Base-by-base conservation (phyloP, 2,888 invertebrate genomes). In the Athalia cordata region DNA sequence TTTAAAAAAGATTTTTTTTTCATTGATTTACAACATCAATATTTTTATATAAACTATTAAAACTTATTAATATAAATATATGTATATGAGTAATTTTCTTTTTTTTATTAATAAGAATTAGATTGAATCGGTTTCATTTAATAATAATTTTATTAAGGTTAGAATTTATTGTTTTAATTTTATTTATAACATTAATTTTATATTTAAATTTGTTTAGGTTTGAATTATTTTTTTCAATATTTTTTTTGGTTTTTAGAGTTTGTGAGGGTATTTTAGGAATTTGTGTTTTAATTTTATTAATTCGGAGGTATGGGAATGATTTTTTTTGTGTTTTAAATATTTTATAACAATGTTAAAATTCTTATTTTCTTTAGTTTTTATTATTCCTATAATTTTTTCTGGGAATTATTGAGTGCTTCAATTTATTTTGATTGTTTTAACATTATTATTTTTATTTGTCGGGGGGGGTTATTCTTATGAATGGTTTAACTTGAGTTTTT, bases 21-120 rank as follows among this genome's bases (percentile, higher is more conserved):
- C 72, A 13, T 93, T 93, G 93, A 85, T 93, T 93, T 94, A 94
- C 93, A 93, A 94, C 92, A 93, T 92, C 93, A 93, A 92, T 92
- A 91, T 93, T 94, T 93, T 93, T 66, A 84, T 84, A 43, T 93
- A 93, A 93, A 93, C 92, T 93, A 93, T 93, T 92, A 93, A 93
- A 92, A 91, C 92, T 90, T 91, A 92, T 93, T 90, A 91, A 90
- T 91, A 84, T 89, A 84, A 86, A 80, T 91, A 84, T 92, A 84
- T 86, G 83, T 91, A 90, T 77, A 29, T 81, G 72, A 75, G 68
- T 82, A 78, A 79, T 82, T 80, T 82, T 92, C 85, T 68, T 92
- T 87, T 80, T 91, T 78, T 92, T 92, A 0, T 88, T 91, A 88
- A 87, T 92, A 84, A 90, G 91, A 89, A 93, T 92, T 92, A 88